Percentiles rank a stretch among this genome's conserved stretches.
Evolutionary conservation across 2,113 vertebrate species (phyloP).

Genomic region (Hydrochoerus hydrochaeris): DNA sequence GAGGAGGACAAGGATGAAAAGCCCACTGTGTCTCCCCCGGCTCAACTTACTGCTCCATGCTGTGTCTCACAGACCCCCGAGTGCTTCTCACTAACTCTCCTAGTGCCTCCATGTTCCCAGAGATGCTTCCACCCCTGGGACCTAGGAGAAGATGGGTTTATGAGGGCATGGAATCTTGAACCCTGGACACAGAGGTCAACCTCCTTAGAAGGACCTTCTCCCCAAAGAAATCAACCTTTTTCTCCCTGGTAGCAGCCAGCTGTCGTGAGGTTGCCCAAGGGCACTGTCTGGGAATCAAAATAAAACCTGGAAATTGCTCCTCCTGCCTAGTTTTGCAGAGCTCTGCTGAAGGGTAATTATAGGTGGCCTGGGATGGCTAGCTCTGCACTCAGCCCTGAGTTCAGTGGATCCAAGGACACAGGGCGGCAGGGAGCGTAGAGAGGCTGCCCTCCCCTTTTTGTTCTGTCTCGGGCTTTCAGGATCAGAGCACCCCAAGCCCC

Average conservation of each 20-base stretch:
- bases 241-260: background rate
- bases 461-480: constrained; percentile 9
- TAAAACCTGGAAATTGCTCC: constrained; percentile 72
- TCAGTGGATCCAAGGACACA: background rate
- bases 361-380: constrained; percentile 14
- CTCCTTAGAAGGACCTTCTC: background rate
- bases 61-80: background rate
- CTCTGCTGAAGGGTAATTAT: constrained; percentile 64
- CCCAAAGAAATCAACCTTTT: constrained; percentile 15
- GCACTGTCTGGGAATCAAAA: constrained; percentile 65
- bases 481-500: background rate
- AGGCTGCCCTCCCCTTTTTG: background rate
- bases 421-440: background rate
- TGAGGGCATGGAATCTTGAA: background rate
- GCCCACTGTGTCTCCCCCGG: background rate
- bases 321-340: constrained; percentile 7
- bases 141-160: background rate
- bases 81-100: background rate
- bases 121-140: background rate
- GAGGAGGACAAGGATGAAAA: background rate
- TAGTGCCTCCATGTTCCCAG: background rate
- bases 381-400: constrained; percentile 13
- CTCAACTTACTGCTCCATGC: background rate
- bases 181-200: constrained; percentile 9
- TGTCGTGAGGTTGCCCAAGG: background rate